phyloP scores from a whole-genome alignment of 2,888 invertebrate genomes.

The Priocnemis perturbator region DNA sequence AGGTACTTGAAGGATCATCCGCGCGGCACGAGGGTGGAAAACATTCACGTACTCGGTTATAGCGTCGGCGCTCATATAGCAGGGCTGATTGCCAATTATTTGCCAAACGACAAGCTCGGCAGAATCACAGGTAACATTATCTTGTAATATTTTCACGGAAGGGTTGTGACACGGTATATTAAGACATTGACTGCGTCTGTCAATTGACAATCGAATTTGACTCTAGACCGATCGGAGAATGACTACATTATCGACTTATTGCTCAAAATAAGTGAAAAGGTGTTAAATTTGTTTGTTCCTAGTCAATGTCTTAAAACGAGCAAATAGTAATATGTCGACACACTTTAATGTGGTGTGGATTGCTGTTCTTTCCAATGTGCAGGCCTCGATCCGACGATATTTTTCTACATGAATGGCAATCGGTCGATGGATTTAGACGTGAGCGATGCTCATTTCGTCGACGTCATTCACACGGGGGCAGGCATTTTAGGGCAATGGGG shows the following conservation, averaged over 20 bases:
- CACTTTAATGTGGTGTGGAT: too few relatives aligned
- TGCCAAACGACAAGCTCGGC: constrained; percentile 86
- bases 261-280: too few relatives aligned
- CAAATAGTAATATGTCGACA: too few relatives aligned
- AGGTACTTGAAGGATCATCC: constrained; percentile 88
- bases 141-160: background rate
- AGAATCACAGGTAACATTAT: constrained; percentile 83
- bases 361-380: constrained; percentile 27
- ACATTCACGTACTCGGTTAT: constrained; percentile 89
- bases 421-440: constrained; percentile 87
- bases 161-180: too few relatives aligned
- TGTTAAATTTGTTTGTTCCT: too few relatives aligned
- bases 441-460: constrained; percentile 89
- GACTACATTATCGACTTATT: too few relatives aligned
- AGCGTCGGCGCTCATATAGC: constrained; percentile 92
- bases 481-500: constrained; percentile 94
- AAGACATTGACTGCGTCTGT: too few relatives aligned
- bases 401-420: constrained; percentile 88
- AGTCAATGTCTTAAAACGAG: too few relatives aligned
- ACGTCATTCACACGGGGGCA: constrained; percentile 89
- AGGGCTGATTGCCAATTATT: constrained; percentile 87
- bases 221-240: too few relatives aligned
- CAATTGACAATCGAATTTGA: too few relatives aligned
- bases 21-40: constrained; percentile 84
- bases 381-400: constrained; percentile 91